Conservation (phyloP, 2,888 invertebrate genomes). For the Tanypteryx hageni region DNA sequence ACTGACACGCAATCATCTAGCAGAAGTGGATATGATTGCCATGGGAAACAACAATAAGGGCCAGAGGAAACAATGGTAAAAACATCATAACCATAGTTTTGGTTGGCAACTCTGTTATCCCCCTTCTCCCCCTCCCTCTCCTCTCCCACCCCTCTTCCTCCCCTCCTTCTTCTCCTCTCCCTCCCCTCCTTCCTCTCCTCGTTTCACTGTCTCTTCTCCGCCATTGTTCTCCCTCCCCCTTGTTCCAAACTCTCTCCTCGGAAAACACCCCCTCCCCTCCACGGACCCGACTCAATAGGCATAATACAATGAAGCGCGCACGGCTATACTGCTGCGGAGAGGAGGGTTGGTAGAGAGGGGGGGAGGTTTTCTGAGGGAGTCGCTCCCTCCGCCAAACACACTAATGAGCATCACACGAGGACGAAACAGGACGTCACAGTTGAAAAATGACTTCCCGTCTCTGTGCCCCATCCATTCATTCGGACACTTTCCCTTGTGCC, state of each 20-base stretch:
- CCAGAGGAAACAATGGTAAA: too few species aligned
- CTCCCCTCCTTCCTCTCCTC: background rate
- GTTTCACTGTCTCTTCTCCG: background rate
- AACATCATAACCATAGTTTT: background rate
- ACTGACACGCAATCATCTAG: too few species aligned
- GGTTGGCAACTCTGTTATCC: background rate
- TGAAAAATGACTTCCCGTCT: slow-evolving; percentile 56
- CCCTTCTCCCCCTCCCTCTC: background rate
- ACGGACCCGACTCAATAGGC: background rate
- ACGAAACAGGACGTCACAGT: slow-evolving; percentile 17
- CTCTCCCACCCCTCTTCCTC: background rate
- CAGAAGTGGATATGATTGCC: too few species aligned
- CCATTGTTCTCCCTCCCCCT: background rate
- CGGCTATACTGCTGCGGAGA: background rate
- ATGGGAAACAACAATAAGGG: too few species aligned
- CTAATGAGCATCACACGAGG: slow-evolving; percentile 55
- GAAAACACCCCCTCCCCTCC: background rate
- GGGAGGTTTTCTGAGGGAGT: too few species aligned
- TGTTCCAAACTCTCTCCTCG: background rate
- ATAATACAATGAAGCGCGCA: background rate
- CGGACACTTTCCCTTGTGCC: slow-evolving; percentile 15
- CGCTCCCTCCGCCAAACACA: background rate
- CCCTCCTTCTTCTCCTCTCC: background rate
- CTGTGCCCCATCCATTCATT: background rate
- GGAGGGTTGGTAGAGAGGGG: too few species aligned